phyloP scores from a whole-genome alignment of 2,797 vertebrate species.

The Nyctalus aviator region DNA sequence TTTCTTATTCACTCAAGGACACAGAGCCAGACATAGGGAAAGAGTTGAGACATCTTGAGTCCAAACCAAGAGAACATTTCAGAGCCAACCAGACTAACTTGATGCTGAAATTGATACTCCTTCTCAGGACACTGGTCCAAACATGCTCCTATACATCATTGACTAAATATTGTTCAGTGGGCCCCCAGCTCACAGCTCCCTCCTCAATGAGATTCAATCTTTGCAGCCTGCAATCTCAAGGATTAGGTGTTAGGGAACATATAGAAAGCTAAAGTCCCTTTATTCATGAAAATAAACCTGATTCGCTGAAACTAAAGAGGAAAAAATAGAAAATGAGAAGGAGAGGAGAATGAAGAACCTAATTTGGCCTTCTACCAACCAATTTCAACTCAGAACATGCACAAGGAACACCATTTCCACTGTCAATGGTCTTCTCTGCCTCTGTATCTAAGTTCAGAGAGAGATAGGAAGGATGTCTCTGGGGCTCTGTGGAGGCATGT shows the following conservation, averaged over 20 bases:
- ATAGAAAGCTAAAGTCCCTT: background rate
- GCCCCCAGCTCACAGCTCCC: background rate
- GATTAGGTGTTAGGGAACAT: background rate
- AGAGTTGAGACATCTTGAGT: background rate
- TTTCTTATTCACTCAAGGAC: background rate
- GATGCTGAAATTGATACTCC: background rate
- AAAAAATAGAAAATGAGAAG: background rate
- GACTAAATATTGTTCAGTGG: no score
- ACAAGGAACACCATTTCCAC: background rate
- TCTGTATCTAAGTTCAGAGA: background rate
- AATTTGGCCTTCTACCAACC: background rate
- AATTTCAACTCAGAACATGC: background rate
- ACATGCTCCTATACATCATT: rapidly evolving
- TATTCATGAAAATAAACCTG: background rate
- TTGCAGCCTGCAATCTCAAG: background rate
- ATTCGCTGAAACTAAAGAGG: background rate
- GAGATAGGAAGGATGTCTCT: background rate
- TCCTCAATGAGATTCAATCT: background rate
- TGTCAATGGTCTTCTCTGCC: background rate
- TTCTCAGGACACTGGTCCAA: background rate
- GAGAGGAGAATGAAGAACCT: background rate
- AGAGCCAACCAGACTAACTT: background rate
- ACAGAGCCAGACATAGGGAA: background rate
- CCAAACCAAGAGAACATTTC: background rate
- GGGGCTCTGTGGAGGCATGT: background rate